phyloP scores from a whole-genome alignment of 23 tunicate genomes.

The Corella eumyota region DNA sequence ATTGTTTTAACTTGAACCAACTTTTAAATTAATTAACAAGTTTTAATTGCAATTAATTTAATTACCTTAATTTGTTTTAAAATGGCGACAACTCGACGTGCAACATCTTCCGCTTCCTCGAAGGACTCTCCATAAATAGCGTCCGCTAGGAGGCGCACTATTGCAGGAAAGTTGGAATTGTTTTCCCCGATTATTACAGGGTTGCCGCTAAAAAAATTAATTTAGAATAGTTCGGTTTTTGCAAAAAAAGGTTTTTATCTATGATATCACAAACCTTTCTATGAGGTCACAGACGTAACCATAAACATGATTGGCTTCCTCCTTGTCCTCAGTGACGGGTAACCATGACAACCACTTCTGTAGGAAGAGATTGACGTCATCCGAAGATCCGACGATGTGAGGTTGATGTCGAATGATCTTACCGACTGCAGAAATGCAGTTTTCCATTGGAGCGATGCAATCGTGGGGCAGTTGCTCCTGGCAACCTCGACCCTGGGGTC shows the following conservation, averaged over 20 bases:
- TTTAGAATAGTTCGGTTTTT: neutral
- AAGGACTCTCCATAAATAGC: conserved; percentile 74
- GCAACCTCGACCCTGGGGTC: conserved; percentile 75
- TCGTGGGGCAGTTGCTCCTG: conserved; percentile 48
- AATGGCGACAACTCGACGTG: conserved; percentile 29
- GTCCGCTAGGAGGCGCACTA: conserved; percentile 62
- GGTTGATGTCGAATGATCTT: conserved; percentile 77
- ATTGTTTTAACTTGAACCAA: too few species aligned
- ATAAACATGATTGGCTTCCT: conserved; percentile 89
- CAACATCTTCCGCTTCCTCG: conserved; percentile 38
- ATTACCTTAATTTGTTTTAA: conserved; percentile 71
- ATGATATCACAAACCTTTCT: conserved; percentile 36
- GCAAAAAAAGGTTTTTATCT: neutral
- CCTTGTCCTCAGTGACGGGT: conserved; percentile 95
- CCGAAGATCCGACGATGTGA: conserved; percentile 22
- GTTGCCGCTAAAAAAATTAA: conserved; percentile 26
- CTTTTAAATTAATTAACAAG: too few species aligned
- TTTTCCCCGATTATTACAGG: conserved; percentile 50
- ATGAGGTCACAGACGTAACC: conserved; percentile 73
- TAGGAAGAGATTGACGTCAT: conserved; percentile 26
- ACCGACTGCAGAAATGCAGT: conserved; percentile 89
- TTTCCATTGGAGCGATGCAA: conserved; percentile 86
- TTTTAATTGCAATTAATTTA: too few species aligned
- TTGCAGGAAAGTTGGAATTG: conserved; percentile 61
- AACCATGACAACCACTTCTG: conserved; percentile 90